Conservation (phyloP, 2,888 invertebrate species). For the Callimorpha dominula region DNA sequence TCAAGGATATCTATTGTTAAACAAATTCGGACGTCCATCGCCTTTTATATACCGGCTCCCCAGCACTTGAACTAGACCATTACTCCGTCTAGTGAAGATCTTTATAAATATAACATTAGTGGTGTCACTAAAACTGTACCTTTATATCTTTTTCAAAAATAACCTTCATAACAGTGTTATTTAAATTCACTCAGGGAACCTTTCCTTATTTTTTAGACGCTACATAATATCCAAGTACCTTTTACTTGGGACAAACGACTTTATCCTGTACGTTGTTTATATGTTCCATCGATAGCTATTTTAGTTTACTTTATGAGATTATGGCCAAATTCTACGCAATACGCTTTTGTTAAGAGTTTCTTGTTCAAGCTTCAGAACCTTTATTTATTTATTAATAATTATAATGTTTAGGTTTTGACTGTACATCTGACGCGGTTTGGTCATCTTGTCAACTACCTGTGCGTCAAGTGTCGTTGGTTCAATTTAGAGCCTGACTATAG, state of each 20-base stretch:
- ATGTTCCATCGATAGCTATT: conserved; percentile 10
- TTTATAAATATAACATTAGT: too few relatives aligned
- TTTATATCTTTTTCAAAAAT: conserved; percentile 24
- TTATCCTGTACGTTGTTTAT: conserved; percentile 14
- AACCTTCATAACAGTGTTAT: conserved; percentile 18
- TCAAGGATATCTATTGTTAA: too few relatives aligned
- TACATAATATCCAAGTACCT: conserved; percentile 17
- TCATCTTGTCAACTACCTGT: too few relatives aligned
- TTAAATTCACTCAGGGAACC: conserved; percentile 7
- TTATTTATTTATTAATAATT: not conserved
- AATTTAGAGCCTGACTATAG: too few relatives aligned
- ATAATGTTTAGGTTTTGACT: too few relatives aligned
- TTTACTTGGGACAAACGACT: conserved; percentile 15
- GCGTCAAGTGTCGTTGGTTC: too few relatives aligned
- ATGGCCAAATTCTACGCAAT: not conserved
- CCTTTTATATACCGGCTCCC: too few relatives aligned
- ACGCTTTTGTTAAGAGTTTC: not conserved
- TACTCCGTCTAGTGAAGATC: too few relatives aligned
- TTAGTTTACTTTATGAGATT: not conserved
- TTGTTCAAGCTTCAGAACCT: not conserved
- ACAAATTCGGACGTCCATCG: too few relatives aligned
- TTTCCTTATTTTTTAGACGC: conserved; percentile 6
- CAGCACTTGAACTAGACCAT: too few relatives aligned
- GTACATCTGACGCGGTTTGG: too few relatives aligned
- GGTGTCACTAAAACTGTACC: not conserved